Percentiles rank a stretch among this genome's conserved stretches.
phyloP scores from a whole-genome alignment of 1,140 invertebrate genomes.

The Amphibalanus amphitrite region DNA sequence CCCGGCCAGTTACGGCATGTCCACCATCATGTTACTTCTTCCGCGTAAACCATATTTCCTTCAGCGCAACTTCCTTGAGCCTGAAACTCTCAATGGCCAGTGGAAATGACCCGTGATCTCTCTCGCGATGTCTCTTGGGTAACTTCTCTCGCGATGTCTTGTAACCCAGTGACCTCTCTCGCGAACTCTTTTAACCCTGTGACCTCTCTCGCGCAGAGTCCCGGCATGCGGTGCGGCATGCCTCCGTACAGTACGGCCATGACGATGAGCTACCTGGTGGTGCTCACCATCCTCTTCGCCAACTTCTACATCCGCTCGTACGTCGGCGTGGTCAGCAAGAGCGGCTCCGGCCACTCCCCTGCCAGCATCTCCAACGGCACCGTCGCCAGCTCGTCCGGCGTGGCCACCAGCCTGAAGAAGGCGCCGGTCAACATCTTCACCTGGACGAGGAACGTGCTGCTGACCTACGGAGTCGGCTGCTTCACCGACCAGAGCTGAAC shows the following conservation, averaged over 20 bases:
- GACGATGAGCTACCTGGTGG: slow-evolving; percentile 48
- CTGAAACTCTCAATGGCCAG: no score
- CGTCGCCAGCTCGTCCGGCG: no score
- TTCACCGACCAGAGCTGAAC: background rate
- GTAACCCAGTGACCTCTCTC: no score
- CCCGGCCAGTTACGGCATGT: no score
- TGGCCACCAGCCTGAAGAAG: background rate
- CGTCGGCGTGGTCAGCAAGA: slow-evolving; percentile 16
- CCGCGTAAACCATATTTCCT: no score
- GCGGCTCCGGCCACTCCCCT: no score
- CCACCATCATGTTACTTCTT: no score
- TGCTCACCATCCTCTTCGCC: slow-evolving; percentile 79
- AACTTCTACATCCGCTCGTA: slow-evolving; percentile 76
- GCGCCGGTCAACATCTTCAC: background rate
- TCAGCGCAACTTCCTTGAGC: no score
- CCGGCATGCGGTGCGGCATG: background rate
- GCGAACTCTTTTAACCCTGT: no score
- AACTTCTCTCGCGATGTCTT: no score
- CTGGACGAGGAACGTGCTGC: background rate
- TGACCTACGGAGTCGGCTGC: background rate
- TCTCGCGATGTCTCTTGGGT: no score
- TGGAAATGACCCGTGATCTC: no score
- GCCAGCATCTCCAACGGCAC: background rate
- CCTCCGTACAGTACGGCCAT: background rate
- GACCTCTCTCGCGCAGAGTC: background rate